Base-by-base conservation (phyloP, 2,888 invertebrate genomes). In the Drosophila engyochracea region DNA sequence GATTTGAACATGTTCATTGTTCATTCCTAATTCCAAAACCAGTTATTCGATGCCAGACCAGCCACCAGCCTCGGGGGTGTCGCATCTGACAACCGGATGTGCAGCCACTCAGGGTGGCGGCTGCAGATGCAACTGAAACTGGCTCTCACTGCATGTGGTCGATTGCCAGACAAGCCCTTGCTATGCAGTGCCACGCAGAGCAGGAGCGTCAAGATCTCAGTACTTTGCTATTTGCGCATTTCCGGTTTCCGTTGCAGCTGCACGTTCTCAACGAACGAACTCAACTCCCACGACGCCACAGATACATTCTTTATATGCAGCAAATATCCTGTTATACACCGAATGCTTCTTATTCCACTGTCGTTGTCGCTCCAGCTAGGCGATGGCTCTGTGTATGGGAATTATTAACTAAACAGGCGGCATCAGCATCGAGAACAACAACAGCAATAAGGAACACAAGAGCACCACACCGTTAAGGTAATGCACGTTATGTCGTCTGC, bases 221-320 rank as follows among this genome's bases (percentile, higher is more conserved):
- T 86, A 76, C 85, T 76, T 76, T 86, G 88, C 83, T 79, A 89
- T 91, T 91, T 92, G 89, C 91, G 91, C 91, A 91, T 91, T 91
- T 91, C 91, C 92, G 86, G 91, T 79, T 91, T 91, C 89, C 91
- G 85, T 78, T 86, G 80, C 87, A 84, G 72, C 68, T 77, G 76
- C 90, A 82, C 76, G 86, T 85, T 64, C 74, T 72, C 70, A 64
- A 33, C 52, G 67, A 39, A 39, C 39, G 19, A 55, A 57, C 57
- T 14, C 25, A 84, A 65, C 64, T 85, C 76, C 66, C 85, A 63
- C 75, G 81, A 64, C 75, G 64, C 68, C 64, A 53, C 63, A 64
- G 70, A 74, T 82, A 78, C 74, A 65, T 81, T 80, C 74, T 80
- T 74, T 76, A 80, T 81, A 81, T 70, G 79, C 79, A 70, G 78